A percentile compares a stretch with the other conserved stretches of the same genome.
These are phyloP conservation scores for Etheostoma perlongum DNA, from an alignment of 2,797 vertebrate genomes.

Conservation along the genomic window DNA sequence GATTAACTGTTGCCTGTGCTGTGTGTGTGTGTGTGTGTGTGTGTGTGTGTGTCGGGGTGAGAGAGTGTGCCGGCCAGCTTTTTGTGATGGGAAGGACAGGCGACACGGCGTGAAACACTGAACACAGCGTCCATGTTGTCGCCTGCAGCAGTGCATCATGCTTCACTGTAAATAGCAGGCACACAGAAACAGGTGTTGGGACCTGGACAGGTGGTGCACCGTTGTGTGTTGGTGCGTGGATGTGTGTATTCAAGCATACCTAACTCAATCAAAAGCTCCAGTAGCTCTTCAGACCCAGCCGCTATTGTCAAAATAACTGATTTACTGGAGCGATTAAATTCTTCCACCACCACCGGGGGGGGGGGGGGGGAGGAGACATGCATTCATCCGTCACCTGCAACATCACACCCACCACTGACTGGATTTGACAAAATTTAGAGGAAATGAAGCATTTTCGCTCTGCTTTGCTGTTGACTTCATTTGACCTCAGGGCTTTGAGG, in stretches of 20 bases:
- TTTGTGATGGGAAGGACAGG: constrained; percentile 64
- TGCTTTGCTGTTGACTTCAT: not conserved
- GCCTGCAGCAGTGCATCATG: constrained; percentile 35
- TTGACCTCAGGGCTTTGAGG: not conserved
- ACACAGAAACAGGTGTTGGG: constrained; percentile 59
- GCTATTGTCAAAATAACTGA: constrained; percentile 62
- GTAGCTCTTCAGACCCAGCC: constrained; percentile 54
- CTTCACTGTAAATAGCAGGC: constrained; percentile 55
- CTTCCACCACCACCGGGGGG: constrained; percentile 16
- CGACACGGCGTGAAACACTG: constrained; percentile 64
- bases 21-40: not conserved
- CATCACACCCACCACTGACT: constrained; percentile 29
- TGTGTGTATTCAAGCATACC: constrained; percentile 58
- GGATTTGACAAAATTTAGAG: constrained; percentile 21
- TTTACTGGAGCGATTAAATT: constrained; percentile 68
- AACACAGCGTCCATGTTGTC: constrained; percentile 26
- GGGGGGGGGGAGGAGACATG: not conserved
- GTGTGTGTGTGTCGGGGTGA: not conserved
- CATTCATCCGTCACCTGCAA: constrained; percentile 43
- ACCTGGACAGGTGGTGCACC: constrained; percentile 53
- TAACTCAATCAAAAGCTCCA: constrained; percentile 75
- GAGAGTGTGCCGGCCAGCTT: constrained; percentile 15
- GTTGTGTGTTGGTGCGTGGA: constrained; percentile 20
- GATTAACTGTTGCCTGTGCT: not conserved
- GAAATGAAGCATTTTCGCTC: not conserved